A percentile compares a stretch with the other conserved stretches of the same genome.
Conservation (phyloP, 1,140 invertebrate species). For the Tribolium madens region DNA sequence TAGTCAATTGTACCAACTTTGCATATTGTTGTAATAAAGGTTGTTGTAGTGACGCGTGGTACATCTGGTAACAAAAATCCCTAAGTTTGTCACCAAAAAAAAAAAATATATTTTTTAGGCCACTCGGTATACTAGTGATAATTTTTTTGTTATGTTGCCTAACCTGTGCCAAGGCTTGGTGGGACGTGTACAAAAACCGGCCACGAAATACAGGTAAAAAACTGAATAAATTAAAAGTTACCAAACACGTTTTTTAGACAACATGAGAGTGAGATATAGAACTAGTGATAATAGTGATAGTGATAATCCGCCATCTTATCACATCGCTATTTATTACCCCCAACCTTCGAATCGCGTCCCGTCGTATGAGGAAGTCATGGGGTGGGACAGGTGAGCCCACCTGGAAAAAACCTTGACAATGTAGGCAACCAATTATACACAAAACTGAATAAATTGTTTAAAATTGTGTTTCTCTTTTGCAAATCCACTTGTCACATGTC, state of each 20-base stretch:
- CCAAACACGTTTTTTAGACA: background rate
- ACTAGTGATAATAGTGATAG: background rate
- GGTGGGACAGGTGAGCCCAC: background rate
- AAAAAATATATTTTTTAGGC: background rate
- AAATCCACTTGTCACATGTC: too few species aligned
- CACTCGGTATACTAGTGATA: background rate
- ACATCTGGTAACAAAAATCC: background rate
- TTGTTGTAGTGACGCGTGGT: background rate
- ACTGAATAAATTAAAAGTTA: background rate
- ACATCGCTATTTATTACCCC: background rate
- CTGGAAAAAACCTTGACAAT: background rate
- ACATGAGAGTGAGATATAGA: background rate
- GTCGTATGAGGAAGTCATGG: background rate
- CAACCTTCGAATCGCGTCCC: background rate
- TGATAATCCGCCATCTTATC: background rate
- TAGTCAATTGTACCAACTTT: background rate
- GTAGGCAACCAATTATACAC: background rate
- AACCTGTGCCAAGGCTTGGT: background rate
- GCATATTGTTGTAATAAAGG: background rate
- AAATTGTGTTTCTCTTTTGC: too few species aligned
- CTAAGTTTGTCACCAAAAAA: background rate
- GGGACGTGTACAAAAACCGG: background rate
- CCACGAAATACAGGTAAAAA: background rate
- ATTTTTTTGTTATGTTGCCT: background rate
- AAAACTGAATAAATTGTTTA: background rate